Percentiles rank a stretch among this genome's conserved stretches.
Conservation (phyloP, 2,888 invertebrate species). For the Ectemnius cavifrons region DNA sequence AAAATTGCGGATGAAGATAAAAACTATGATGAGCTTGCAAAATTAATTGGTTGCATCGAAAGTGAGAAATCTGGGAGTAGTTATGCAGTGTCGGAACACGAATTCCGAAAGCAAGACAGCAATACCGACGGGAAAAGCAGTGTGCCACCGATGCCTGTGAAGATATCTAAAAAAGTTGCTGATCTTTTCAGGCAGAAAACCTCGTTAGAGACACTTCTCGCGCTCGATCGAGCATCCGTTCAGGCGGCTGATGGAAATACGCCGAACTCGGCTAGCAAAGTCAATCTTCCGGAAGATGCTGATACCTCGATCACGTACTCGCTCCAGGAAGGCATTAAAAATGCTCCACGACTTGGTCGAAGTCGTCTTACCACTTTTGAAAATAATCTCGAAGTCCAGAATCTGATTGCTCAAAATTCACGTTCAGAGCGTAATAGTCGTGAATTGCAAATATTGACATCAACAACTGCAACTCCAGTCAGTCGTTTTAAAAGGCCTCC, state of each 20-base stretch:
- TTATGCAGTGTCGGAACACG: no score
- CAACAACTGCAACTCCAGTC: no score
- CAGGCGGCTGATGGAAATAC: slow-evolving; percentile 47
- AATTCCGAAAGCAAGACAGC: no score
- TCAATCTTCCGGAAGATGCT: slow-evolving; percentile 10
- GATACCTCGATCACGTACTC: slow-evolving; percentile 23
- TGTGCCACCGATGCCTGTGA: slow-evolving; percentile 16
- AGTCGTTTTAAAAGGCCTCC: slow-evolving; percentile 23
- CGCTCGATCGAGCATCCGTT: slow-evolving; percentile 48
- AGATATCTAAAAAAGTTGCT: slow-evolving; percentile 32
- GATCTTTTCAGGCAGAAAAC: slow-evolving; percentile 46
- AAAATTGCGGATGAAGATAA: background rate
- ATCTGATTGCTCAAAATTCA: background rate
- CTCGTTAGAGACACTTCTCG: slow-evolving; percentile 35
- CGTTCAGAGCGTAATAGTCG: background rate
- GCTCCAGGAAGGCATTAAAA: slow-evolving; percentile 12
- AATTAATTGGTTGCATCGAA: no score
- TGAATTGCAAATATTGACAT: no score
- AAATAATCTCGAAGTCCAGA: background rate
- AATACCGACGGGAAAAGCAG: background rate
- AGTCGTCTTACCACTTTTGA: slow-evolving; percentile 1
- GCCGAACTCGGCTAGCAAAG: slow-evolving; percentile 25
- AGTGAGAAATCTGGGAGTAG: no score
- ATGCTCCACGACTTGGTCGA: slow-evolving; percentile 11
- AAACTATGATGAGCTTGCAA: background rate